Evolutionary conservation across 2,113 vertebrate species (phyloP), one percentile per base, ranked within the genome.

Genomic region (Nibea coibor): DNA sequence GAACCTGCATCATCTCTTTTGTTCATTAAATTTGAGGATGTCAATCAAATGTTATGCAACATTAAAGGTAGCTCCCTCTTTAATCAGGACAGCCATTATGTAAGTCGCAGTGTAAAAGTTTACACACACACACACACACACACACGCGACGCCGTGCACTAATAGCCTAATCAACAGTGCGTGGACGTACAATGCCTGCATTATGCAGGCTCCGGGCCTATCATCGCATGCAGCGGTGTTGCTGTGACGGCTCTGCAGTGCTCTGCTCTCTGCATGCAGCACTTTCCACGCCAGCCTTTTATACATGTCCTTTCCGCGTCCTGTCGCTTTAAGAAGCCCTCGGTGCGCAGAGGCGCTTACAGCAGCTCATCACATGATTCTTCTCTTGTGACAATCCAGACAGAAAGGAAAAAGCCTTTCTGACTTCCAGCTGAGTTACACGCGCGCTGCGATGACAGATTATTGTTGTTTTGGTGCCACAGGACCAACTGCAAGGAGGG

Each of bases 311-410:
- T 70, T 83, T 71, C 31, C n/a, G 0, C 42, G 84, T 0, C 4
- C 88, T 90, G 89, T 72, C 61, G 4, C 94, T 95, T 95, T 95
- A 94, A 95, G 92, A 87, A 81, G 80, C 75, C 80, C 47, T 28
- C 35, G 0, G 26, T 82, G 84, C 85, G 88, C 91, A 91, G 90
- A 85, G 83, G 91, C 84, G 72, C 85, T 75, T 75, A 72, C 80
- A 45, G 81, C 84, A 53, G 71, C 67, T 22, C 86, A 20, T 94
- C 96, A 97, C 96, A 93, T 97, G 97, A 95, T 92, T 86, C 72
- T 58, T 91, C 95, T 96, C 96, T 96, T 95, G 96, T 95, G 95
- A 96, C 95, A 86, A 91, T 90, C 90, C 83, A 81, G 90, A 87
- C 88, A 92, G 84, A 88, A 90, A 92, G 83, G 77, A 81, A 81